Evolutionary conservation across 2,888 invertebrate species (phyloP).

Genomic region (Pinctada fucata): DNA sequence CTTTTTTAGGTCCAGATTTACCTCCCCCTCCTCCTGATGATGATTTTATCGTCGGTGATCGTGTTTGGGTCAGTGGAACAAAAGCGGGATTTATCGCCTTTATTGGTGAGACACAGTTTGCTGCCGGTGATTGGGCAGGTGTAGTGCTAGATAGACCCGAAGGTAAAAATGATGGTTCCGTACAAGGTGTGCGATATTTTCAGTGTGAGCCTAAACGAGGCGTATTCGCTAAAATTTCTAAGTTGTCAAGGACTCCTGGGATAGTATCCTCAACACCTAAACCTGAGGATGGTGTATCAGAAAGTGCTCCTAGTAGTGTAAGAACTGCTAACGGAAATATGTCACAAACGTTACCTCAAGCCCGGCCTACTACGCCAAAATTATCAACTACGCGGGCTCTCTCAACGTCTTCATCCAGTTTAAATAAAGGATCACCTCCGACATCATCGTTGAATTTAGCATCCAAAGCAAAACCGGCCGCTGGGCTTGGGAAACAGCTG

Average conservation of each 20-base stretch:
- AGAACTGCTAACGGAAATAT: slow-evolving; percentile 48
- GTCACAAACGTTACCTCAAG: slow-evolving; percentile 30
- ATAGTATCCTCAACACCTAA: slow-evolving; percentile 41
- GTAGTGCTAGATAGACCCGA: slow-evolving; percentile 74
- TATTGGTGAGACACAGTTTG: slow-evolving; percentile 76
- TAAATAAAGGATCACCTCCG: slow-evolving; percentile 49
- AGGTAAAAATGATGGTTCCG: slow-evolving; percentile 77
- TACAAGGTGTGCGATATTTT: slow-evolving; percentile 76
- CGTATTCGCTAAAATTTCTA: slow-evolving; percentile 82
- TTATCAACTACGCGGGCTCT: slow-evolving; percentile 48
- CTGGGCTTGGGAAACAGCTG: slow-evolving; percentile 50
- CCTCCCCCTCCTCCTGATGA: slow-evolving; percentile 79
- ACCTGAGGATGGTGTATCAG: slow-evolving; percentile 44
- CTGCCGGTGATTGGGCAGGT: slow-evolving; percentile 76
- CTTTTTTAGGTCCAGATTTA: slow-evolving; percentile 61
- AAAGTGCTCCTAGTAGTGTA: slow-evolving; percentile 36
- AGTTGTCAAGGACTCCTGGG: slow-evolving; percentile 79
- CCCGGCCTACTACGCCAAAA: slow-evolving; percentile 47
- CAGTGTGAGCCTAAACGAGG: slow-evolving; percentile 76
- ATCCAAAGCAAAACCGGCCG: slow-evolving; percentile 40
- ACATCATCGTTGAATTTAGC: slow-evolving; percentile 22
- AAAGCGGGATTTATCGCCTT: slow-evolving; percentile 76
- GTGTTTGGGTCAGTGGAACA: slow-evolving; percentile 84
- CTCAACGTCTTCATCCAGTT: slow-evolving; percentile 63
- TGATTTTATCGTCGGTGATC: slow-evolving; percentile 96